Percentiles rank a stretch among this genome's conserved stretches.
Evolutionary conservation across 2,113 vertebrate genomes (phyloP).

Genomic region (Chlorocebus sabaeus): DNA sequence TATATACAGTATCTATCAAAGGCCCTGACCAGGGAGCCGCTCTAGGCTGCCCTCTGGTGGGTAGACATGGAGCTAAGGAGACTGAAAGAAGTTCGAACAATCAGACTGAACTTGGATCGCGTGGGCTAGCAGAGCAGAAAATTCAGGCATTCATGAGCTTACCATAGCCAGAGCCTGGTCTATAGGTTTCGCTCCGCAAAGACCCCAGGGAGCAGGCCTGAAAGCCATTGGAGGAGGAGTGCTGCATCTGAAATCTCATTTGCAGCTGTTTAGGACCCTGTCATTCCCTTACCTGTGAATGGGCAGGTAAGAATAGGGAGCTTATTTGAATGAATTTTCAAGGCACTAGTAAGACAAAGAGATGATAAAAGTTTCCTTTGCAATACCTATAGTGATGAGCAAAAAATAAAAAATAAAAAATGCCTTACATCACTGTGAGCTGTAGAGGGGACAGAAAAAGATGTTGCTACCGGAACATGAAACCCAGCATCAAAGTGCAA

Average conservation of each 20-base stretch:
- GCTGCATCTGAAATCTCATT: rapidly evolving
- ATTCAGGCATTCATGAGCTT: background rate
- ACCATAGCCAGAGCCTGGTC: rapidly evolving
- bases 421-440: background rate
- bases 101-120: background rate
- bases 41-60: background rate
- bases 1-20: no score
- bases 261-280: rapidly evolving
- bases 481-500: background rate
- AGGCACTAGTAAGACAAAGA: background rate
- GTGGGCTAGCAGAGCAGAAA: background rate
- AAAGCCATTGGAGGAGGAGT: rapidly evolving
- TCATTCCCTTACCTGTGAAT: background rate
- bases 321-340: background rate
- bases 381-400: background rate
- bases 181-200: background rate
- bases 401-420: background rate
- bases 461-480: background rate
- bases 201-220: background rate
- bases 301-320: rapidly evolving
- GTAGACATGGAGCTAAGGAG: background rate
- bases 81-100: background rate
- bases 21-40: background rate
- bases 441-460: background rate
- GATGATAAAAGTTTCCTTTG: background rate